Evolutionary conservation across 2,113 vertebrate species (phyloP).

Genomic region (Atherinomorus stipes): DNA sequence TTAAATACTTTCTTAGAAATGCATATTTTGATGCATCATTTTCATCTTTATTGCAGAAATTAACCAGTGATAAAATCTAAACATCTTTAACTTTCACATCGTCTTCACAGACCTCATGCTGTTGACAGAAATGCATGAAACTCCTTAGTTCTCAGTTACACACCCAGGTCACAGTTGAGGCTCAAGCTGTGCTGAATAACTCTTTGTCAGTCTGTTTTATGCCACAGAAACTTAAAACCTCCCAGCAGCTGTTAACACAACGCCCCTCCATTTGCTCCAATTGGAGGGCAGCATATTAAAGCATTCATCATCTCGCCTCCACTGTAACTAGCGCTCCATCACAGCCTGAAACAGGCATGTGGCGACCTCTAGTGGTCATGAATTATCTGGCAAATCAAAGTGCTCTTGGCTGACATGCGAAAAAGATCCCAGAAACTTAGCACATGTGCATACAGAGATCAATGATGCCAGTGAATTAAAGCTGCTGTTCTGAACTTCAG

Average conservation of each 20-base stretch:
- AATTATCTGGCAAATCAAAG: too few relatives aligned
- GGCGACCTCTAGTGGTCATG: slow-evolving; percentile 46
- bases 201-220: slow-evolving; percentile 17
- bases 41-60: background rate
- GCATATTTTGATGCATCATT: background rate
- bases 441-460: background rate
- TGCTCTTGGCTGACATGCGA: too few relatives aligned
- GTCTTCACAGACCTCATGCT: background rate
- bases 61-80: background rate
- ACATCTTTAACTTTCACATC: background rate
- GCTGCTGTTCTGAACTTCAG: slow-evolving; percentile 69
- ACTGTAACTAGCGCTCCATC: background rate
- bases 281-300: slow-evolving; percentile 24
- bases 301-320: background rate
- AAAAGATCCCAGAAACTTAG: background rate
- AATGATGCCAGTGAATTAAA: background rate
- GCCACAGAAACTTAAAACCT: slow-evolving; percentile 50
- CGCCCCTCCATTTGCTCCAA: slow-evolving; percentile 62
- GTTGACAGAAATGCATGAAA: background rate
- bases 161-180: background rate
- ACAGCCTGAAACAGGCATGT: background rate
- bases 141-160: background rate
- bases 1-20: background rate
- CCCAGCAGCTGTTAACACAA: slow-evolving; percentile 57
- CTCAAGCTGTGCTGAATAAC: slow-evolving; percentile 26